Base-by-base conservation (phyloP, 2,888 invertebrate genomes). In the Agriotes lineatus region DNA sequence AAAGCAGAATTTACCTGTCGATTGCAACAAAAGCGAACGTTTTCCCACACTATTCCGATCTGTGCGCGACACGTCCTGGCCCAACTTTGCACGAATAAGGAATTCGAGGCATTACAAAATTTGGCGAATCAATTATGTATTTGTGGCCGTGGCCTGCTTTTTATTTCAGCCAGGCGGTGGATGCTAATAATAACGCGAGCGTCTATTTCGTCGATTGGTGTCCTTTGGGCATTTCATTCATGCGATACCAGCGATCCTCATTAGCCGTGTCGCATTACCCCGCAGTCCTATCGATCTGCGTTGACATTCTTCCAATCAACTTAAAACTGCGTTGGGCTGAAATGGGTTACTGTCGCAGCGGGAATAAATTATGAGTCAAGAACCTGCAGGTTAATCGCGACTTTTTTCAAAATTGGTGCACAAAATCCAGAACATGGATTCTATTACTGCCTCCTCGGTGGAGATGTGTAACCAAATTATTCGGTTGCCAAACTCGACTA, bases 111-210 rank as follows among this genome's bases (percentile, higher is more conserved):
- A n/a, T n/a, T n/a, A n/a, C n/a, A n/a, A n/a, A n/a, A n/a, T n/a
- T n/a, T n/a, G n/a, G n/a, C n/a, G n/a, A n/a, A n/a, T n/a, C n/a
- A n/a, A n/a, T n/a, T n/a, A n/a, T n/a, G 25, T 25, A 25, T 25
- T 25, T 7, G 25, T 25, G 25, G 7, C 25, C 25, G 25, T 25
- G 25, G 7, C 25, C 25, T 25, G 25, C 7, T 25, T 25, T 25
- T 25, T 25, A 25, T 25, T 12, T n/a, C 44, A 44, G 18, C 20
- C 10, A 12, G 18, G 10, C 22, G 48, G 48, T 48, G 48, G 10
- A 48, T 48, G 22, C 14, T 48, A 48, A 48, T 48, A 48, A 48
- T 48, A n/a, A 48, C 6, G 39, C 1, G 37, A n/a, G n/a, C n/a
- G 39, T 39, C 6, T 12, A 12, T 39, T 39, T 39, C 14, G 22